A percentile compares a stretch with the other conserved stretches of the same genome.
phyloP scores from a whole-genome alignment of 2,797 vertebrate genomes.

The Lagorchestes hirsutus region DNA sequence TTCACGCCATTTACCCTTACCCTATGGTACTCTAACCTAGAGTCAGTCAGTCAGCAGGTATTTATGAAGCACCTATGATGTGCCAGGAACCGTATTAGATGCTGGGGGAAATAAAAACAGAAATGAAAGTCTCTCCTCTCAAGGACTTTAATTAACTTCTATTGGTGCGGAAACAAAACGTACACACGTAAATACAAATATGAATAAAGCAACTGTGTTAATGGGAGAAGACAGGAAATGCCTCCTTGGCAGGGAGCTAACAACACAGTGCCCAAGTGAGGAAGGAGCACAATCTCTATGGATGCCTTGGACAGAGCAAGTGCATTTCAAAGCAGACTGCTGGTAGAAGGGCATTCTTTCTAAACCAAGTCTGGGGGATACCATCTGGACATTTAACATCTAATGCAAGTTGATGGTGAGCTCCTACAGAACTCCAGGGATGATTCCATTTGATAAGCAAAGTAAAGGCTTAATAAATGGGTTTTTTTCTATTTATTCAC shows the following conservation, averaged over 20 bases:
- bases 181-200: background rate
- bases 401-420: background rate
- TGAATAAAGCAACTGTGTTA: background rate
- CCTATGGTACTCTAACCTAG: background rate
- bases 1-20: conserved; percentile 32
- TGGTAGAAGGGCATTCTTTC: background rate
- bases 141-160: background rate
- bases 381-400: background rate
- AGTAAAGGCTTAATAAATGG: too few relatives aligned
- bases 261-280: background rate
- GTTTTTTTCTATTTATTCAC: too few relatives aligned
- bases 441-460: background rate
- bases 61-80: background rate
- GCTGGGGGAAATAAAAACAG: background rate
- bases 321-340: conserved; percentile 2
- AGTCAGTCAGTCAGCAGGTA: background rate
- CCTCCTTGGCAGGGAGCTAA: too few relatives aligned
- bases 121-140: background rate
- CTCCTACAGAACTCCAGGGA: background rate
- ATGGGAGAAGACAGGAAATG: background rate
- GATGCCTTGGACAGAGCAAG: background rate
- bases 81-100: background rate
- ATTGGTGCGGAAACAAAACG: background rate
- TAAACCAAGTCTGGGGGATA: background rate
- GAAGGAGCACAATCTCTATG: background rate